A percentile compares a stretch with the other conserved stretches of the same genome.
These are phyloP conservation scores for Mnemiopsis leidyi DNA, from an alignment of 37 sponge, comb jelly and placozoan species.

Conservation along the genomic window DNA sequence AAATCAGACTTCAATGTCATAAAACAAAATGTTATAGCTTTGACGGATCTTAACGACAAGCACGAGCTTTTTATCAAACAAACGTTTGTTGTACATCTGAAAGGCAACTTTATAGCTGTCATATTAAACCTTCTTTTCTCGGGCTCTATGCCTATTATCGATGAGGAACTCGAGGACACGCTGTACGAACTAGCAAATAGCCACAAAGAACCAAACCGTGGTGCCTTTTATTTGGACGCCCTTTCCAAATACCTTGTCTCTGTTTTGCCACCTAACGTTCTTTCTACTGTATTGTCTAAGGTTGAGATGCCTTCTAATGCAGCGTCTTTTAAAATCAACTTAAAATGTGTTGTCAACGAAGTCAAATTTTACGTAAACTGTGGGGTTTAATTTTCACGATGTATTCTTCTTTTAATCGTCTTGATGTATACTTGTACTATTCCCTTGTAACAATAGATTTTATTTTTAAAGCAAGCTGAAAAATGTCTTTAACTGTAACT, in stretches of 20 bases:
- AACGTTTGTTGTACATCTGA: neutral
- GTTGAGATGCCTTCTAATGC: neutral
- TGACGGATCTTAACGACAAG: constrained; percentile 16
- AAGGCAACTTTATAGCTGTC: neutral
- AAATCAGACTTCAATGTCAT: constrained; percentile 9
- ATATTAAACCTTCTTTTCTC: neutral
- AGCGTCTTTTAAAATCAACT: neutral
- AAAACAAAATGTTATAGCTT: neutral
- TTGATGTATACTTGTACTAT: neutral
- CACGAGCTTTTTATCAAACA: constrained; percentile 1
- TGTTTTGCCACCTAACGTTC: neutral
- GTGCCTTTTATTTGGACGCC: neutral
- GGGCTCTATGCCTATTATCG: neutral
- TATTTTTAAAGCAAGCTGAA: no score
- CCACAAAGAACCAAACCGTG: neutral
- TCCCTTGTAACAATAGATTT: no score
- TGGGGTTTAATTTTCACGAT: neutral
- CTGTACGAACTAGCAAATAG: neutral
- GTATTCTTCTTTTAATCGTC: neutral
- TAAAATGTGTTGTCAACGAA: neutral
- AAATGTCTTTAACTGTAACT: no score
- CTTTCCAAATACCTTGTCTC: neutral
- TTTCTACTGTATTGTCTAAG: neutral
- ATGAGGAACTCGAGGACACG: constrained; percentile 20
- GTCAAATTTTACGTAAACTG: neutral